Evolutionary conservation across 2,797 vertebrate species (phyloP), one percentile per base, ranked within the genome.

Genomic region (Bovichtus diacanthus): DNA sequence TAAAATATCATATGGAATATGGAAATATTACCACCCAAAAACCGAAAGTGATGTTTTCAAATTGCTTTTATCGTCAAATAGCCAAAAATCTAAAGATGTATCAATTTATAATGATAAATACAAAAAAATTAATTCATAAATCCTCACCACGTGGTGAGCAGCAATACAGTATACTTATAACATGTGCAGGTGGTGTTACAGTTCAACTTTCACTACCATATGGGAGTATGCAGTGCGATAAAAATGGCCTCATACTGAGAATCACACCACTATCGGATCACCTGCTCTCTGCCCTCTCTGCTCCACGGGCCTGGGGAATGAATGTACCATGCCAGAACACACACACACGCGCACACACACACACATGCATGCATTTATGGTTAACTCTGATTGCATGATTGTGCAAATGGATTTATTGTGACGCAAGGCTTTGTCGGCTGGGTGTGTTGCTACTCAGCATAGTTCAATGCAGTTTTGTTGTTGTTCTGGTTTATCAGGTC

Each of bases 341-440:
- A 56, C 39, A 62, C 31, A 66, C 6, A 19, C 12, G 31, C 2
- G 41, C 47, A 58, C 51, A 44, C 43, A 50, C 38, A 36, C 12
- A 31, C 18, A 59, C 31, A 50, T 41, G 66, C 39, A 29, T 51
- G 23, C 51, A 46, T 38, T 66, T 34, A 51, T 9, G 10, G 18
- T n/a, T 66, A 53, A 56, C 38, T 66, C 29, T 71, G 55, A 81
- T 69, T 76, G 44, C 34, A 65, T 74, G 19, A 67, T 84, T 85
- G 75, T 87, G 75, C 56, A 86, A 84, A 87, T 67, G 63, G 58
- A 34, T 80, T 76, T 76, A 65, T 78, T 76, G 67, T 82, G 69
- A 75, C 77, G 18, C 69, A 68, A 76, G 38, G 23, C 44, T 31
- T 9, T 75, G 34, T 34, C 29, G 75, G 64, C 29, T 65, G 79